A percentile compares a stretch with the other conserved stretches of the same genome.
phyloP scores from a whole-genome alignment of 2,113 vertebrate genomes.

The Myrmecophaga tridactyla region DNA sequence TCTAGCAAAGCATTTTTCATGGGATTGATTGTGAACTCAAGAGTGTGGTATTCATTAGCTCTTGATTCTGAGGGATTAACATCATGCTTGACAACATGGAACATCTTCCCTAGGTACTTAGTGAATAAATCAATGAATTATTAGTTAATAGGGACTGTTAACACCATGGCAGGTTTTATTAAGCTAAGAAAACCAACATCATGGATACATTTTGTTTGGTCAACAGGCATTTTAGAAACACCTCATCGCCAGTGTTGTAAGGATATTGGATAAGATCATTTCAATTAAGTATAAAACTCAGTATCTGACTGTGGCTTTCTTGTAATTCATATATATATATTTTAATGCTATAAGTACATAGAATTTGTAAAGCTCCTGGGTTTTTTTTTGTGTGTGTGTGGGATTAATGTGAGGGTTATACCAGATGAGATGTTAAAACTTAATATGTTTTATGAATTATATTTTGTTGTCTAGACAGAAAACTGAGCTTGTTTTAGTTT shows the following conservation, averaged over 20 bases:
- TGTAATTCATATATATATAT: no score
- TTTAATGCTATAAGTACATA: not conserved
- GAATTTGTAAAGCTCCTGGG: not conserved
- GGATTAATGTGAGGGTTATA: not conserved
- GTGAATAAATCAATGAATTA: not conserved
- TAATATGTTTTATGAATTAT: not conserved
- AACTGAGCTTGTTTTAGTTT: not conserved
- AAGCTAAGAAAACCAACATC: not conserved
- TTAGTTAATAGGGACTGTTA: not conserved
- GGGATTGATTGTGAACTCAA: not conserved
- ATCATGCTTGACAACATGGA: not conserved
- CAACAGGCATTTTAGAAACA: not conserved
- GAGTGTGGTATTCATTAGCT: not conserved
- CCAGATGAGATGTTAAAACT: not conserved
- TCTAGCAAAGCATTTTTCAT: not conserved
- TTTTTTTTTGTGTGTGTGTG: not conserved
- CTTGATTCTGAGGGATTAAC: not conserved
- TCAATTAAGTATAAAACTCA: not conserved
- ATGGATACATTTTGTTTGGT: not conserved
- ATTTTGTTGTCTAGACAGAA: conserved; percentile 5
- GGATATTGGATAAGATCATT: not conserved
- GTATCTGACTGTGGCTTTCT: not conserved
- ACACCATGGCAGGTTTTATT: not conserved
- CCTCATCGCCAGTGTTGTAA: not conserved
- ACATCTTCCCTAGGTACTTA: not conserved